Conservation (phyloP, 2,113 vertebrate genomes). For the Tetraodon nigroviridis region DNA sequence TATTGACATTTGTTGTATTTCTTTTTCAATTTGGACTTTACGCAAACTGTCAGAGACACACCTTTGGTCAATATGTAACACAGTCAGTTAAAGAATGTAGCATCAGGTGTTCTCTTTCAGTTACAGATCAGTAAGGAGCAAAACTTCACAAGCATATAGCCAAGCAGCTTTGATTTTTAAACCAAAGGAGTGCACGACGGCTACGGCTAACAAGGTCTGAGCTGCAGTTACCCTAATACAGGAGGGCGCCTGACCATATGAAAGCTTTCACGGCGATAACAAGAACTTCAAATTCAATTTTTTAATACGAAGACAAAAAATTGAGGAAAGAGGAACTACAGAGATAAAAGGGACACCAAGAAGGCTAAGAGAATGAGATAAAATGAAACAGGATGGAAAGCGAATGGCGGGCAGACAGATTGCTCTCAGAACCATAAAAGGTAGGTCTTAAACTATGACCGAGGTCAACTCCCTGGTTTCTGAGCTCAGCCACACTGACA, state of each 20-base stretch:
- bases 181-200: background rate
- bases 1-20: no score
- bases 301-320: conserved; percentile 18
- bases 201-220: background rate
- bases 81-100: no score
- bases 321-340: conserved; percentile 19
- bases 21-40: no score
- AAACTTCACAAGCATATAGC: conserved; percentile 37
- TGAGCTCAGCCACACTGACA: conserved; percentile 45
- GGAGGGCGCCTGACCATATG: conserved; percentile 31
- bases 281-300: conserved; percentile 37
- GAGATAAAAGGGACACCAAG: conserved; percentile 15
- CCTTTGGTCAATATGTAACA: no score
- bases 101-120: no score
- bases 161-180: conserved; percentile 24
- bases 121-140: background rate
- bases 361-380: conserved; percentile 17
- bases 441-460: conserved; percentile 65
- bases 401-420: conserved; percentile 48
- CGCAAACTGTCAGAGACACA: no score
- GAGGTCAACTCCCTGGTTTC: conserved; percentile 62
- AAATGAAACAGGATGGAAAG: conserved; percentile 14
- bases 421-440: conserved; percentile 55
- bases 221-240: conserved; percentile 9
- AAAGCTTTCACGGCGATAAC: conserved; percentile 18